Base-by-base conservation (phyloP, 2,797 vertebrate genomes). In the Phalanger gymnotis region DNA sequence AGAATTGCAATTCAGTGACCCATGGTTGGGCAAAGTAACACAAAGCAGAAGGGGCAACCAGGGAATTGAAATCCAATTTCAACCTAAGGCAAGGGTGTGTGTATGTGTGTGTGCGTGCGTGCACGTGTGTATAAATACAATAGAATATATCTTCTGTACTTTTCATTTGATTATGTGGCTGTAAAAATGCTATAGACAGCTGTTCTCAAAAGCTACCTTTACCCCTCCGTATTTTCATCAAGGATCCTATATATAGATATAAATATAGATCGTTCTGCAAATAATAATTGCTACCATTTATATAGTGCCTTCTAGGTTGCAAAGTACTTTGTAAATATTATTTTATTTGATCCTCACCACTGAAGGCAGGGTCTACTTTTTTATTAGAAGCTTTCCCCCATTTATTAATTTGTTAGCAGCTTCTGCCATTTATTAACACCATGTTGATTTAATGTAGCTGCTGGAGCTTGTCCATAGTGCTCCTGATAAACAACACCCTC, bases 381-480 rank as follows among this genome's bases (percentile, higher is more conserved):
- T 57, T 57, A 57, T 57, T 57, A 57, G 56, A 28, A 30, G 56
- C 27, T 30, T 30, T 57, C 25, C 9, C 7, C 27, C 56, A 57
- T 57, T 57, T 57, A 57, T 57, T 57, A 57, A 57, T 58, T 58
- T 11, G 31, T 90, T 34, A 92, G 57, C 55, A 91, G 40, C n/a
- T 40, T 94, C 7, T 53, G 27, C 40, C 30, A 56, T 58, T 14
- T 92, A 54, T 58, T 28, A 58, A 7, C 40, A 40, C 47, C 47
- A 22, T 89, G 9, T 19, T 40, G 54, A 9, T 11, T 91, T 98
- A 99, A 98, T 99, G 99, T 81, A 99, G 99, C 93, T 99, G 99
- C 95, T 99, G 99, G 94, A 99, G 99, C 97, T 99, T 99, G 16
- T 99, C 99, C 99, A 99, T 99, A 97, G 99, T 99, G 98, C 99